Evolutionary conservation across 2,113 vertebrate species (phyloP).

Genomic region (Ovibos moschatus): DNA sequence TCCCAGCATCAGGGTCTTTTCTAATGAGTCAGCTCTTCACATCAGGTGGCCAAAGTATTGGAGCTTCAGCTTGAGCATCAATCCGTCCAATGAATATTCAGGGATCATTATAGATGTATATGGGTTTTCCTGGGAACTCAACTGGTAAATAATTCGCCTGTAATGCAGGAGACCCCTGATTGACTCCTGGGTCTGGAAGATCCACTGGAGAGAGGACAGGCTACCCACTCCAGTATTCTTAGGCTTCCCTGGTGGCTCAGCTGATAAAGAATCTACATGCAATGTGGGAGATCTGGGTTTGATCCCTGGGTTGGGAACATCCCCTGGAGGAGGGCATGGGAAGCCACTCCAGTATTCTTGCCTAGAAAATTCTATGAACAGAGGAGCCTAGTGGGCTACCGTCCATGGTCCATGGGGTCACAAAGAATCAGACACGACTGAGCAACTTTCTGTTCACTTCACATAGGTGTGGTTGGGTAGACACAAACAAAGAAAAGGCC

Average conservation of each 20-base stretch:
- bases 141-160: background rate
- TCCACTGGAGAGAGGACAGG: background rate
- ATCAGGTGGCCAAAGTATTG: background rate
- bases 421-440: background rate
- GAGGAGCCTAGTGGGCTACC: background rate
- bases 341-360: background rate
- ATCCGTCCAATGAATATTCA: background rate
- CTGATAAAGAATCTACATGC: background rate
- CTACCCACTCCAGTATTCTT: background rate
- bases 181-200: background rate
- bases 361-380: background rate
- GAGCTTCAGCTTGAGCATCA: background rate
- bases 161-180: background rate
- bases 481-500: background rate
- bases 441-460: background rate
- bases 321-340: background rate
- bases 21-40: background rate
- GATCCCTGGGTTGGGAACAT: background rate
- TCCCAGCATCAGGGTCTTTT: background rate
- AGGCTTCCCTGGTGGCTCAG: background rate
- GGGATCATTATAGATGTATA: background rate
- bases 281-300: rapidly evolving
- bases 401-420: background rate
- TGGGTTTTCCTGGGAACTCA: background rate
- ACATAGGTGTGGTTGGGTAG: background rate